These are phyloP conservation scores for Andrena marginata DNA, from an alignment of 2,888 invertebrate species.

Conservation along the genomic window DNA sequence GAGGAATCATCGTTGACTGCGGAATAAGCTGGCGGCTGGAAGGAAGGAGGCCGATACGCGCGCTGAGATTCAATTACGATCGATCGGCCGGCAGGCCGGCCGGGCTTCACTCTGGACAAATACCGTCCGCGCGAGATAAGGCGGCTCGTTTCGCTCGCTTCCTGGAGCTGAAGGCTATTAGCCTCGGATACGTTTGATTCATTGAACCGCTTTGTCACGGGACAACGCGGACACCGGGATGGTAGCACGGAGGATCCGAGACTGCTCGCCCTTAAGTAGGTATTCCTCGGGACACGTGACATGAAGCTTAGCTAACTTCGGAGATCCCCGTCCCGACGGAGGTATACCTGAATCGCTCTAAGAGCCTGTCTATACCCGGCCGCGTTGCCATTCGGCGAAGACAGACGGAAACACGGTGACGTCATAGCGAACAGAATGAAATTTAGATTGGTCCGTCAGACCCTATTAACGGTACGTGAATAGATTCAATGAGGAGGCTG, in stretches of 20 bases:
- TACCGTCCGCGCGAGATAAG: slow-evolving; percentile 71
- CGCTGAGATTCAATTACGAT: slow-evolving; percentile 73
- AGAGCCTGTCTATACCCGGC: slow-evolving; percentile 16
- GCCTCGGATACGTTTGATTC: slow-evolving; percentile 62
- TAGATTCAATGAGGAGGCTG: slow-evolving; percentile 62
- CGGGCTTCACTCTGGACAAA: slow-evolving; percentile 70
- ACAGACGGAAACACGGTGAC: slow-evolving; percentile 21
- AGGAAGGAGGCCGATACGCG: slow-evolving; percentile 56
- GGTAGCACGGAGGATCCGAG: neutral
- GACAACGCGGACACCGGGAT: slow-evolving; percentile 29
- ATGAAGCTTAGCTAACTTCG: too few relatives aligned
- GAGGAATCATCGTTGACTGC: slow-evolving; percentile 43
- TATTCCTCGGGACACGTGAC: too few relatives aligned
- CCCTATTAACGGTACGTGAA: slow-evolving; percentile 62
- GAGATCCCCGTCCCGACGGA: too few relatives aligned
- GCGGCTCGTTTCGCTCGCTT: slow-evolving; percentile 67
- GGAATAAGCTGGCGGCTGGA: slow-evolving; percentile 32
- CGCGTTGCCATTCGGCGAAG: slow-evolving; percentile 16
- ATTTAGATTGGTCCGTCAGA: slow-evolving; percentile 59
- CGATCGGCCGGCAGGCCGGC: slow-evolving; percentile 55
- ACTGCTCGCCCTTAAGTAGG: neutral
- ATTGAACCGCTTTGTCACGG: slow-evolving; percentile 63
- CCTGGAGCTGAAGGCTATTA: slow-evolving; percentile 68
- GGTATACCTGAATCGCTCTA: too few relatives aligned
- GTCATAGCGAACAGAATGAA: slow-evolving; percentile 46